Conservation (phyloP, 1,140 invertebrate genomes). For the Diabrotica virgifera region DNA sequence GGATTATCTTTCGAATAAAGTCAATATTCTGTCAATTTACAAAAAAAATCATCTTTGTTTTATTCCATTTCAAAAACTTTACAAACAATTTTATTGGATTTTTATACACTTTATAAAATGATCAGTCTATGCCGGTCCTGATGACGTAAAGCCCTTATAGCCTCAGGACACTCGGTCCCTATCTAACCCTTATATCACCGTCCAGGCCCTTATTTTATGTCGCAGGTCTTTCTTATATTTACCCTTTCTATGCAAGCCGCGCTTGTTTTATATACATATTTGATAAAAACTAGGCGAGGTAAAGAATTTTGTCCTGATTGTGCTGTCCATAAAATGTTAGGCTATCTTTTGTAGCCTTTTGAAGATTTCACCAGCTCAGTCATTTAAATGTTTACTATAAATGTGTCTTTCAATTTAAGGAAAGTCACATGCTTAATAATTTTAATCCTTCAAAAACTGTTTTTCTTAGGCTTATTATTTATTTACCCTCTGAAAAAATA, state of each 20-base stretch:
- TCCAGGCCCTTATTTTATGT: not conserved
- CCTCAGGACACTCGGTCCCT: not conserved
- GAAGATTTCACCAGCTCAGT: too few relatives aligned
- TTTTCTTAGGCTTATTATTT: too few relatives aligned
- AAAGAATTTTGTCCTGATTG: not conserved
- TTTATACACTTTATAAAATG: not conserved
- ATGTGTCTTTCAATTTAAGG: too few relatives aligned
- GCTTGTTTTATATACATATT: not conserved
- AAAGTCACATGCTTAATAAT: too few relatives aligned
- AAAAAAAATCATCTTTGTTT: too few relatives aligned
- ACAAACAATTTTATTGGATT: not conserved
- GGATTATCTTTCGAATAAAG: too few relatives aligned
- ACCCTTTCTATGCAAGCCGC: not conserved
- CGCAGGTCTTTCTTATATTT: not conserved
- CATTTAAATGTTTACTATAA: too few relatives aligned
- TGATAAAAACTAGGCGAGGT: not conserved
- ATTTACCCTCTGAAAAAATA: too few relatives aligned
- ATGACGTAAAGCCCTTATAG: not conserved
- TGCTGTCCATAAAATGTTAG: not conserved
- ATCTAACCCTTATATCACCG: not conserved
- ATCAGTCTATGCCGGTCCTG: not conserved
- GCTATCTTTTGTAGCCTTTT: too few relatives aligned
- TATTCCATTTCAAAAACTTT: too few relatives aligned
- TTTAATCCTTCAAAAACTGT: too few relatives aligned
- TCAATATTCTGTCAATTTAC: too few relatives aligned